A percentile compares a stretch with the other conserved stretches of the same genome.
These are phyloP conservation scores for Lymantria monacha DNA, from an alignment of 2,888 invertebrate species.

Conservation along the genomic window DNA sequence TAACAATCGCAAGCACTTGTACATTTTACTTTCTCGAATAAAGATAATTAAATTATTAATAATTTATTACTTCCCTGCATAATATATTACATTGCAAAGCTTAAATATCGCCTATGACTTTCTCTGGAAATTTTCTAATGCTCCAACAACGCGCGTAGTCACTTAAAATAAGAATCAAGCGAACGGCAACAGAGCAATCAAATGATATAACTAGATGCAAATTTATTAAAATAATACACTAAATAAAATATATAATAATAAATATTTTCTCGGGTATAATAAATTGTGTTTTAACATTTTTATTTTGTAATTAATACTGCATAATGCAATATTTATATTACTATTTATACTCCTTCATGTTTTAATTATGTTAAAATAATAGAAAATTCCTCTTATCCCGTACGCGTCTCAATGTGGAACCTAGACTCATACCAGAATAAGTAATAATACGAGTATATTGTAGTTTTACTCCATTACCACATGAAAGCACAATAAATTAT, in stretches of 20 bases:
- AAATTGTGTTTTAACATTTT: not conserved
- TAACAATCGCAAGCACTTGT: not conserved
- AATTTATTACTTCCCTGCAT: conserved; percentile 30
- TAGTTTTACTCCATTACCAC: too few relatives aligned
- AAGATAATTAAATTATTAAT: conserved; percentile 13
- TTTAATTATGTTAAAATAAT: too few relatives aligned
- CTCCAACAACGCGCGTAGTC: conserved; percentile 24
- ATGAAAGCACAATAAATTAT: too few relatives aligned
- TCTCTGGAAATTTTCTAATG: conserved; percentile 32
- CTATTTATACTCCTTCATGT: too few relatives aligned
- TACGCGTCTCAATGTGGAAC: too few relatives aligned
- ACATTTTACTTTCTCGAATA: not conserved
- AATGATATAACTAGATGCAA: conserved; percentile 16
- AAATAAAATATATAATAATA: not conserved
- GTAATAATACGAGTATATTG: too few relatives aligned
- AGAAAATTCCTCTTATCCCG: too few relatives aligned
- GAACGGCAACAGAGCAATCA: not conserved
- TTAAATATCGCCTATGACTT: conserved; percentile 22
- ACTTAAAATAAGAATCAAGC: not conserved
- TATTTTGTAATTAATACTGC: not conserved
- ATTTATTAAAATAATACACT: not conserved
- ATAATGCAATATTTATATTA: not conserved
- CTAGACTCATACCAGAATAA: too few relatives aligned
- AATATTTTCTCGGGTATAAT: not conserved
- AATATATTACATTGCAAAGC: conserved; percentile 20